These are phyloP conservation scores for Nymphalis urticae DNA, from an alignment of 2,888 invertebrate species.

Conservation along the genomic window DNA sequence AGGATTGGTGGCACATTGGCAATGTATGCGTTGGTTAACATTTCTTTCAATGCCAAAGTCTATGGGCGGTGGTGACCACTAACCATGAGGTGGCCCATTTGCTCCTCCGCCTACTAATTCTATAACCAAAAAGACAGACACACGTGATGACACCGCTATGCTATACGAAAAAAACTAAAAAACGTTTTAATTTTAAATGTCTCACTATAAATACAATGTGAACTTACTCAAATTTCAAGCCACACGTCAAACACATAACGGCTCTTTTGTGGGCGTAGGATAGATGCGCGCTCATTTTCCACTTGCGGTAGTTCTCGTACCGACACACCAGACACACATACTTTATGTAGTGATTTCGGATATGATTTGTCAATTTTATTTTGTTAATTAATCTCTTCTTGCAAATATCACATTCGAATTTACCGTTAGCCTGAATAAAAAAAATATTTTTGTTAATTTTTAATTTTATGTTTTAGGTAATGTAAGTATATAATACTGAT, in stretches of 20 bases:
- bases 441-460: background rate
- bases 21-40: no score
- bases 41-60: no score
- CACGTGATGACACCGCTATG: no score
- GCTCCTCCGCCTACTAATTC: no score
- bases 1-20: no score
- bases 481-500: no score
- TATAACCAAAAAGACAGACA: no score
- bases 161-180: no score
- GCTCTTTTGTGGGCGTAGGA: conserved; percentile 14
- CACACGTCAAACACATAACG: conserved; percentile 27
- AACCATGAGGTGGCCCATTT: no score
- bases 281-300: conserved; percentile 17
- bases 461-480: no score
- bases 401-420: conserved; percentile 32
- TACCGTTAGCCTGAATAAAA: conserved; percentile 18
- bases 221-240: conserved; percentile 30
- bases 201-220: background rate
- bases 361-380: conserved; percentile 9
- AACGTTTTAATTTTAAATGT: background rate
- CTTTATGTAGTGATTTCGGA: conserved; percentile 25
- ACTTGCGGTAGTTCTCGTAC: conserved; percentile 17
- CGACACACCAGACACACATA: conserved; percentile 27
- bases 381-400: conserved; percentile 6
- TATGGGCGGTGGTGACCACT: no score